A percentile compares a stretch with the other conserved stretches of the same genome.
phyloP scores from a whole-genome alignment of 2,888 invertebrate genomes.

The Schrankia costaestrigalis region DNA sequence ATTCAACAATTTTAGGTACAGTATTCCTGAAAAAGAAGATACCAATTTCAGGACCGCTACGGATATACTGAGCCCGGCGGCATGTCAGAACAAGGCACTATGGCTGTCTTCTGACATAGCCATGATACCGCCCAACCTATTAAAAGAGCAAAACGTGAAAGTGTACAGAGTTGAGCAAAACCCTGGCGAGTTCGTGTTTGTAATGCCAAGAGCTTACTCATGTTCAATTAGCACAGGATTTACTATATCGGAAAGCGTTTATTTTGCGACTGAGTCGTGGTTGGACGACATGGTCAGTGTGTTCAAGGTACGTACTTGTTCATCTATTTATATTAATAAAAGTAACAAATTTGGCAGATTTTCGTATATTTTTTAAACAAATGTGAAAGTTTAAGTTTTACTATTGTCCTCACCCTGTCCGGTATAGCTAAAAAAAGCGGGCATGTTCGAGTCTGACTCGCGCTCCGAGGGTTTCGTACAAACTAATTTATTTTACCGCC shows the following conservation, averaged over 20 bases:
- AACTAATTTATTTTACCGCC: no score
- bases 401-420: no score
- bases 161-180: constrained; percentile 90
- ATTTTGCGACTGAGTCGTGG: constrained; percentile 92
- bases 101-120: constrained; percentile 96
- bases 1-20: constrained; percentile 82
- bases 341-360: background rate
- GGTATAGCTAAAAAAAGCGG: no score
- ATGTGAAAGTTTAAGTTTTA: background rate
- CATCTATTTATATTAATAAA: background rate
- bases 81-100: constrained; percentile 89
- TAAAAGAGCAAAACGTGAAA: constrained; percentile 88
- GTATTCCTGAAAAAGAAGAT: constrained; percentile 90
- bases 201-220: constrained; percentile 92
- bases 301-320: constrained; percentile 80
- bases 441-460: no score
- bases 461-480: no score
- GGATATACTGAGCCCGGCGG: constrained; percentile 88
- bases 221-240: constrained; percentile 94
- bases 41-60: constrained; percentile 88
- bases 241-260: constrained; percentile 94
- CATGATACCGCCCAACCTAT: constrained; percentile 92
- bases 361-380: background rate
- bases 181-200: constrained; percentile 93
- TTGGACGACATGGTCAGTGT: constrained; percentile 85